Conservation (phyloP, 2,113 vertebrate genomes). For the Tonatia bakeri region DNA sequence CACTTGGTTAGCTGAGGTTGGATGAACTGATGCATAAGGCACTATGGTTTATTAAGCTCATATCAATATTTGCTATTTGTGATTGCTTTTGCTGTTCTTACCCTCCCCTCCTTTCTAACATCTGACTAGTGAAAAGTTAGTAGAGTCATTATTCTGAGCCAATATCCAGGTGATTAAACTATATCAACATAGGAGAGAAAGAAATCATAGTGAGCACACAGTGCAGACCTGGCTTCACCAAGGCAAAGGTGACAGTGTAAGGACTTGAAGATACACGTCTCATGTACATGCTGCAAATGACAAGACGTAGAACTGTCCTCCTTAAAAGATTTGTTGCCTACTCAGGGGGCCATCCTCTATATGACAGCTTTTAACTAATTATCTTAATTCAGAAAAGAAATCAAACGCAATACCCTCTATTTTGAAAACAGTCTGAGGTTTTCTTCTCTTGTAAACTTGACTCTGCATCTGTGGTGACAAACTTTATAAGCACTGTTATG, state of each 20-base stretch:
- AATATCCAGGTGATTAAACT: background rate
- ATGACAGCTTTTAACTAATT: background rate
- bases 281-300: background rate
- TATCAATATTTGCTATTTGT: background rate
- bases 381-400: background rate
- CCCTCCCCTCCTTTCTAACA: background rate
- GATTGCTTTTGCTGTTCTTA: background rate
- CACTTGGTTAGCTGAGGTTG: background rate
- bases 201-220: background rate
- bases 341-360: too few species aligned
- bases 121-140: background rate
- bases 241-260: background rate
- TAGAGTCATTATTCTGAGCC: background rate
- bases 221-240: background rate
- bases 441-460: background rate
- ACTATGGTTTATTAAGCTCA: background rate
- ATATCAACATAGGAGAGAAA: background rate
- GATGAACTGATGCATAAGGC: background rate
- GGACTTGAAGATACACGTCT: background rate
- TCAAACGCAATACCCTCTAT: background rate
- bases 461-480: background rate
- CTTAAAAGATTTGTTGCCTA: background rate
- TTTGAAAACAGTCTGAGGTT: background rate
- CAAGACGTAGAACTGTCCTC: background rate
- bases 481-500: background rate